Conservation (phyloP, 2,888 invertebrate genomes). For the Polyommatus icarus region DNA sequence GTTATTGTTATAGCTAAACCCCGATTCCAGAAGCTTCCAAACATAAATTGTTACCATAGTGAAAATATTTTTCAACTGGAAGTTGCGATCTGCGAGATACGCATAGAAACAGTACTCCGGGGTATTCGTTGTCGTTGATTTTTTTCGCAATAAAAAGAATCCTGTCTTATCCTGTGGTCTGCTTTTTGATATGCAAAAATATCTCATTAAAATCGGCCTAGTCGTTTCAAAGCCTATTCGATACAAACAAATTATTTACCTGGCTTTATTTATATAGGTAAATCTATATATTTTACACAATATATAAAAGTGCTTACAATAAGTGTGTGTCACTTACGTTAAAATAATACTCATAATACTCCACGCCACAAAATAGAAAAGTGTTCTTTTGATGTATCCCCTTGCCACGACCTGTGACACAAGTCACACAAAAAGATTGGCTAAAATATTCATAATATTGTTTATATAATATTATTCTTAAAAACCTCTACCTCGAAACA, state of each 20-base stretch:
- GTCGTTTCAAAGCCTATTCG: too few species aligned
- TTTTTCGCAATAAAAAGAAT: too few species aligned
- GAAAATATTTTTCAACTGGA: background rate
- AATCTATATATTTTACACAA: too few species aligned
- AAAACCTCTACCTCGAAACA: conserved; percentile 21
- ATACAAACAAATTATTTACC: too few species aligned
- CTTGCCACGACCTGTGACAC: background rate
- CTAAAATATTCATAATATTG: conserved; percentile 1
- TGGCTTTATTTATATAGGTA: too few species aligned
- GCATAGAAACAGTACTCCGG: too few species aligned
- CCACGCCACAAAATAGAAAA: background rate
- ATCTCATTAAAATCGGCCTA: background rate
- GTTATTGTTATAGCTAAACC: background rate
- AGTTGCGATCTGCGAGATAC: too few species aligned
- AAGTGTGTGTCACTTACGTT: background rate
- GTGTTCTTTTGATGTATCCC: background rate
- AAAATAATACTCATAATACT: background rate
- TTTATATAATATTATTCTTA: conserved; percentile 14
- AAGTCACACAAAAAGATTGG: background rate
- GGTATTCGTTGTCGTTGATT: too few species aligned
- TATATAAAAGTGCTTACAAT: too few species aligned
- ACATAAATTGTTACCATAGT: background rate
- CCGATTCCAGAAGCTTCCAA: background rate
- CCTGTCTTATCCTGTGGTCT: too few species aligned
- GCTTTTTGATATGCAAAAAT: too few species aligned